Evolutionary conservation across 2,797 vertebrate genomes (phyloP).

Genomic region (Takifugu ocellatus): DNA sequence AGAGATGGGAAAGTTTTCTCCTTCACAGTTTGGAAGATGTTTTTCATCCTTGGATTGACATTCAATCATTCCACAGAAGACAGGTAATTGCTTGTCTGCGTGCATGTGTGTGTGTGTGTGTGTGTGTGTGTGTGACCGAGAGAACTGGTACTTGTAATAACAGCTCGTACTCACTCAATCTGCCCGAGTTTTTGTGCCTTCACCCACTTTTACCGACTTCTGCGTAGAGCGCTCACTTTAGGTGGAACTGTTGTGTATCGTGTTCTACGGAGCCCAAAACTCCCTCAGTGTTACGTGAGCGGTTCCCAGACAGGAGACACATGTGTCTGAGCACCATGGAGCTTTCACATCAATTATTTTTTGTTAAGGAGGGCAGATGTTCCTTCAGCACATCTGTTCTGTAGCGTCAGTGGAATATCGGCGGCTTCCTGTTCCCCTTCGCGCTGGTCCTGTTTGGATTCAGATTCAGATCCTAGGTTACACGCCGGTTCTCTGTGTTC

Average conservation of each 20-base stretch:
- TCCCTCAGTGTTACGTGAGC: slow-evolving; percentile 11
- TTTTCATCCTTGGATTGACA: slow-evolving; percentile 34
- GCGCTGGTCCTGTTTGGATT: background rate
- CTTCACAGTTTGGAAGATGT: slow-evolving; percentile 23
- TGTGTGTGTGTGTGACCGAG: background rate
- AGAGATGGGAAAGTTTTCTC: slow-evolving; percentile 22
- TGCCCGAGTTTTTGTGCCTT: slow-evolving; percentile 28
- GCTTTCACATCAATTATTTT: background rate
- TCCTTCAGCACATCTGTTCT: slow-evolving; percentile 12
- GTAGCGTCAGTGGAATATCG: slow-evolving; percentile 12
- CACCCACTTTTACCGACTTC: background rate
- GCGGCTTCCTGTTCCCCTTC: slow-evolving; percentile 12
- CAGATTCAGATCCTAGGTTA: background rate
- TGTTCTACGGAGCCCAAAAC: slow-evolving; percentile 34
- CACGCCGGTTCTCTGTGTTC: slow-evolving; percentile 2
- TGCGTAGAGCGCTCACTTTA: slow-evolving; percentile 7
- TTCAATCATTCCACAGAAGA: slow-evolving; percentile 25
- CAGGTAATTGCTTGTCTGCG: slow-evolving; percentile 30
- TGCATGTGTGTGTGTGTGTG: slow-evolving; percentile 12
- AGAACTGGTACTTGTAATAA: slow-evolving; percentile 20
- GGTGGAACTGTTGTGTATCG: slow-evolving; percentile 30
- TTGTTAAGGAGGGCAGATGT: slow-evolving; percentile 12
- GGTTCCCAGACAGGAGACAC: slow-evolving; percentile 20
- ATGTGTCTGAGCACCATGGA: slow-evolving; percentile 15
- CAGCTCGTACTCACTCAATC: slow-evolving; percentile 20